Evolutionary conservation across 2,888 invertebrate species (phyloP), one percentile per base, ranked within the genome.

Genomic region (Psylliodes chrysocephalus): DNA sequence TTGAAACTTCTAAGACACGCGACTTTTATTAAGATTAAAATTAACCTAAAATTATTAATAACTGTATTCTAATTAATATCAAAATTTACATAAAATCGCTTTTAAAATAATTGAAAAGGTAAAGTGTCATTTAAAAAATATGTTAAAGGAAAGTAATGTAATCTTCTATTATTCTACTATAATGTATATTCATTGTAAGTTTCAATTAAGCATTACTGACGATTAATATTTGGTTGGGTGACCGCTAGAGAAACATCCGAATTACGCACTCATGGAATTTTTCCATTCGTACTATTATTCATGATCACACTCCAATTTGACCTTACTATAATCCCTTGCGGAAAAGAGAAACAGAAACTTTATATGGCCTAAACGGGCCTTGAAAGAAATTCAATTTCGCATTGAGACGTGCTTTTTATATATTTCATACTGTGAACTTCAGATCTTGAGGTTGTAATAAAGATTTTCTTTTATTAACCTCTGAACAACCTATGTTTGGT

Each of bases 381-480:
- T 44, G 40, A 55, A 42, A 28, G 15, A 38, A 55, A 55, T 55
- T 44, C 55, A 44, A 54, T 54, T 54, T 54, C 25, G 40, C 15
- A 14, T 55, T 33, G 30, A 25, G 30, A 40, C 17, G 42, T 55
- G 52, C 30, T 44, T 55, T 55, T 44, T 55, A 44, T 46, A 28
- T 10, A 55, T 30, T 44, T 44, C 15, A 55, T 44, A 44, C 55
- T 33, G 6, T 19, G 19, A 12, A 18, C 30, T 33, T 14, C 10
- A 35, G 5, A 28, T 28, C 10, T 19, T 14, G 25, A 35, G 1
- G 22, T 28, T 38, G 25, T 8, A 52, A 52, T 51, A 25, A 18
- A 19, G n/a, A 17, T 25, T 52, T 52, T 51, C n/a, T n/a, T 52
- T 33, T 33, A 40, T 40, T 40, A 40, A 7, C 40, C 12, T n/a